A percentile compares a stretch with the other conserved stretches of the same genome.
Evolutionary conservation across 2,888 invertebrate genomes (phyloP).

Genomic region (Cybosia mesomella): DNA sequence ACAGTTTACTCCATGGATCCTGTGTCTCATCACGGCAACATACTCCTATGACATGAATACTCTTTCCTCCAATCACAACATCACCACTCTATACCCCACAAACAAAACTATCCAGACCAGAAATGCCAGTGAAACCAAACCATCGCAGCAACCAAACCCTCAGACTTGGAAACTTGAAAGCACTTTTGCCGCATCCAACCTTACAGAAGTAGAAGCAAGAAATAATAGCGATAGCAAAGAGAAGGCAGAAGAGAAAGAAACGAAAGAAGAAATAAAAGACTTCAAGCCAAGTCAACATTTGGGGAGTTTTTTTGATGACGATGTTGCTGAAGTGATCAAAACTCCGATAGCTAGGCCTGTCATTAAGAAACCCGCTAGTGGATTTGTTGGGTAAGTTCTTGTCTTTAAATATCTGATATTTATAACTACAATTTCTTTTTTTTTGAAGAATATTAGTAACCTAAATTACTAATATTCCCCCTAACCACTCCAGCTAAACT

Average conservation of each 20-base stretch:
- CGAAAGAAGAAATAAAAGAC: constrained; percentile 56
- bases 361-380: constrained; percentile 57
- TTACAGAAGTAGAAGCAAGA: constrained; percentile 46
- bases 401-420: background rate
- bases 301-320: constrained; percentile 79
- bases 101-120: constrained; percentile 43
- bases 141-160: constrained; percentile 45
- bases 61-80: constrained; percentile 54
- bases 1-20: constrained; percentile 60
- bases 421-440: background rate
- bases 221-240: constrained; percentile 41
- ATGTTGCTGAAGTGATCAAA: constrained; percentile 52
- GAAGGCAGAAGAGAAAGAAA: constrained; percentile 21
- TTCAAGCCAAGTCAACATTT: constrained; percentile 86
- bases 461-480: no score
- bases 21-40: constrained; percentile 50
- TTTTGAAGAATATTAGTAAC: no score
- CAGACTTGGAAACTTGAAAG: constrained; percentile 72
- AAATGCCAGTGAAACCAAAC: constrained; percentile 38
- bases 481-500: background rate
- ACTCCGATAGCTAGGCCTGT: constrained; percentile 44
- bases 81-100: constrained; percentile 71
- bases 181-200: constrained; percentile 57
- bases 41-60: constrained; percentile 56
- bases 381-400: constrained; percentile 61